phyloP scores from a whole-genome alignment of 2,113 vertebrate species.

The Osmerus eperlanus region DNA sequence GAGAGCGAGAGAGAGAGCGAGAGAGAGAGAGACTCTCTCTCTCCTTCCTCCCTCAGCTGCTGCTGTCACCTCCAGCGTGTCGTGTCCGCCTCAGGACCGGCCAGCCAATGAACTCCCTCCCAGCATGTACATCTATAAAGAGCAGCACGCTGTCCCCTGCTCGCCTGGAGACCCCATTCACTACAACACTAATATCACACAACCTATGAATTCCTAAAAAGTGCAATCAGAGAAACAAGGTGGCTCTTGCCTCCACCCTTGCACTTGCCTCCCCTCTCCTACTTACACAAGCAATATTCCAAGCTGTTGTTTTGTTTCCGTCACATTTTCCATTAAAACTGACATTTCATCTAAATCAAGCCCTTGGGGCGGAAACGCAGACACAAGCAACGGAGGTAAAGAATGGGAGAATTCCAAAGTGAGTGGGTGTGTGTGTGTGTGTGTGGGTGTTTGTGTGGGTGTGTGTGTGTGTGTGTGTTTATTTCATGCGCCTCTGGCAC shows the following conservation, averaged over 20 bases:
- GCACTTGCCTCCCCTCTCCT: conserved; percentile 50
- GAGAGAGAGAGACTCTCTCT: too few relatives aligned
- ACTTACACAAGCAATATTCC: conserved; percentile 64
- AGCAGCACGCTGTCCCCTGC: conserved; percentile 34
- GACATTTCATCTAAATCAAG: conserved; percentile 83
- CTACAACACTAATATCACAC: conserved; percentile 69
- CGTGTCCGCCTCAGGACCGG: conserved; percentile 15
- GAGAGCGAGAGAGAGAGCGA: too few relatives aligned
- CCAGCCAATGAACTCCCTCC: conserved; percentile 43
- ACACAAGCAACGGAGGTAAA: conserved; percentile 57
- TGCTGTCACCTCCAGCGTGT: conserved; percentile 20
- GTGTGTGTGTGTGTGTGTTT: conserved; percentile 15
- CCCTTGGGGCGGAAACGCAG: conserved; percentile 69
- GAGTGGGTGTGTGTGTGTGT: conserved; percentile 44
- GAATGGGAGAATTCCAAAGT: conserved; percentile 55
- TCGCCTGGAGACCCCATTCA: conserved; percentile 56
- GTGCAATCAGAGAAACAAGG: conserved; percentile 64
- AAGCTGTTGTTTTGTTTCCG: conserved; percentile 72
- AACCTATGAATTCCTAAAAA: conserved; percentile 65
- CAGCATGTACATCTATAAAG: conserved; percentile 54
- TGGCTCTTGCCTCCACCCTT: conserved; percentile 44
- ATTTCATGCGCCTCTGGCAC: conserved; percentile 24
- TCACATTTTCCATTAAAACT: conserved; percentile 83
- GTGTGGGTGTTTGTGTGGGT: background rate
- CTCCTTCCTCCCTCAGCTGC: conserved; percentile 15